Conservation (phyloP, 1,140 invertebrate species). For the Lasioglossum baleicum region DNA sequence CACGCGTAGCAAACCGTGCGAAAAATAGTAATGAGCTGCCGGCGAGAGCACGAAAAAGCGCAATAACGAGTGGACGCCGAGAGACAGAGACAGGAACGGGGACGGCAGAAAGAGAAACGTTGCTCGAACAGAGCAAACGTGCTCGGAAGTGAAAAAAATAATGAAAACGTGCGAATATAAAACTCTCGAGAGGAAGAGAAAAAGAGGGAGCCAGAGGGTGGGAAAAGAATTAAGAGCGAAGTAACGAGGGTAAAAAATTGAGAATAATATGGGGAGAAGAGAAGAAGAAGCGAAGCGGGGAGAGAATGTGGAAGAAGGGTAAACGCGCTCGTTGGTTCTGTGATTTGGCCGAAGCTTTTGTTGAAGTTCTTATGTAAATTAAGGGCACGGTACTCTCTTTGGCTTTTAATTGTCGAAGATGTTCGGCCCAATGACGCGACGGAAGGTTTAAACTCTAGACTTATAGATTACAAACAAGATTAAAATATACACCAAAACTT, state of each 20-base stretch:
- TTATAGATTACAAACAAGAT: no score
- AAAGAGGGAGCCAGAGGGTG: not conserved
- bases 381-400: not conserved
- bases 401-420: no score
- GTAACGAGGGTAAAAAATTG: constrained; percentile 35
- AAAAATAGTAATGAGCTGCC: constrained; percentile 64
- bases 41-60: constrained; percentile 41
- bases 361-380: not conserved
- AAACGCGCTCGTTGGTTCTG: not conserved
- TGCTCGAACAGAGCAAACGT: not conserved
- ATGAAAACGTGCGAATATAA: constrained; percentile 35
- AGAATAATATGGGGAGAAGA: constrained; percentile 7
- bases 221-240: constrained; percentile 21
- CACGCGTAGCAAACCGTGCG: constrained; percentile 55
- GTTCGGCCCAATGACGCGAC: no score
- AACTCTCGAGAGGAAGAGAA: constrained; percentile 10
- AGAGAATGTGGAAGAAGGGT: constrained; percentile 6
- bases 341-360: not conserved
- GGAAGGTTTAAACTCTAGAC: no score
- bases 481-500: no score
- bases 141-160: constrained; percentile 26
- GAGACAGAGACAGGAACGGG: not conserved
- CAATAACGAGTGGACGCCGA: constrained; percentile 27
- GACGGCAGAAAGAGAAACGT: not conserved
- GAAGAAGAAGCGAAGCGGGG: not conserved